Percentiles rank a stretch among this genome's conserved stretches.
Evolutionary conservation across 2,797 vertebrate species (phyloP).

Genomic region (Mus minutoides): DNA sequence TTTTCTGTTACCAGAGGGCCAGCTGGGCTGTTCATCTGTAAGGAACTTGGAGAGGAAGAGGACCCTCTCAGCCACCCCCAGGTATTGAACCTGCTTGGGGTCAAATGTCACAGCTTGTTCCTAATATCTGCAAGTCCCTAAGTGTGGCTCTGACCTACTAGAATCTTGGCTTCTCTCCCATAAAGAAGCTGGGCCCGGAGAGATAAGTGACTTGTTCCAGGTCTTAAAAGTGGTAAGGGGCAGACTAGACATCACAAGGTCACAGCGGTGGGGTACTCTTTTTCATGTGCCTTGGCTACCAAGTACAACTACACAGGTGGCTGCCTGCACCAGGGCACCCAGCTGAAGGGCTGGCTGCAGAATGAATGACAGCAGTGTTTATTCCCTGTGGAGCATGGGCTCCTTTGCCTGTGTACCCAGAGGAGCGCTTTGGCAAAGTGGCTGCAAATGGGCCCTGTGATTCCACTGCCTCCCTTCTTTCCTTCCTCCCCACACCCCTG

Average conservation of each 20-base stretch:
- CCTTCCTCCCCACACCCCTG: neutral
- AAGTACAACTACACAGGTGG: neutral
- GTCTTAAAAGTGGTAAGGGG: neutral
- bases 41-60: neutral
- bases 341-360: neutral
- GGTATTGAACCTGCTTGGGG: neutral
- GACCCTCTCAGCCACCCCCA: neutral
- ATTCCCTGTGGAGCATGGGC: neutral
- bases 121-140: neutral
- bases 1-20: neutral
- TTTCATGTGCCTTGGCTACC: neutral
- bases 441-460: neutral
- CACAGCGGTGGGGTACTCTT: neutral
- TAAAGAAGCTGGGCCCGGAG: neutral
- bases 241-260: neutral
- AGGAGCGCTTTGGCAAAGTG: rapidly evolving
- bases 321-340: neutral
- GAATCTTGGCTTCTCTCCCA: neutral
- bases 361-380: neutral
- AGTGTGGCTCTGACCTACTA: neutral
- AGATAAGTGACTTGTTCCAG: neutral
- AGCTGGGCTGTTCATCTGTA: neutral
- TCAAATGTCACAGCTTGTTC: neutral
- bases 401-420: neutral
- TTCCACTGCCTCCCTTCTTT: neutral